These are phyloP conservation scores for Limnodromus scolopaceus DNA, from an alignment of 2,797 vertebrate genomes.

Conservation along the genomic window DNA sequence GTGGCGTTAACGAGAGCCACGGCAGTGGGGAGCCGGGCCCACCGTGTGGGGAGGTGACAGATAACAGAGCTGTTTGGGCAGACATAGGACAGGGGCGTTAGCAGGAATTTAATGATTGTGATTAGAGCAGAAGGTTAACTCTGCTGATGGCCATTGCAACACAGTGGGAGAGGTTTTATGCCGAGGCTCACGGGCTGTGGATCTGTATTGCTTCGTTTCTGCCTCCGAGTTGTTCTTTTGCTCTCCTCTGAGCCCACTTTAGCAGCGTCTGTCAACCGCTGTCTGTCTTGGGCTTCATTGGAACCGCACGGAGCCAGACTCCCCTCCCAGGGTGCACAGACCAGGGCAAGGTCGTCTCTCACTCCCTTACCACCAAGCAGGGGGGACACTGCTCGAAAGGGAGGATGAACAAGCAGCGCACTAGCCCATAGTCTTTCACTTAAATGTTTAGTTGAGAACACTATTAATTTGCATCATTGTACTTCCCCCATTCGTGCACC, in stretches of 20 bases:
- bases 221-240: neutral
- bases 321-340: fast-evolving
- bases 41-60: conserved; percentile 39
- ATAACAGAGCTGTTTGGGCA: conserved; percentile 58
- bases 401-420: neutral
- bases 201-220: neutral
- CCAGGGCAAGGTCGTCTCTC: neutral
- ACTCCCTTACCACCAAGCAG: neutral
- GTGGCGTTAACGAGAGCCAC: conserved; percentile 49
- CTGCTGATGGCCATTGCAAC: neutral
- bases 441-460: neutral
- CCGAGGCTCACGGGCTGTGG: fast-evolving
- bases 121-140: conserved; percentile 51
- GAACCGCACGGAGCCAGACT: fast-evolving
- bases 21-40: conserved; percentile 1
- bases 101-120: conserved; percentile 50
- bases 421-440: fast-evolving
- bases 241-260: neutral
- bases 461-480: fast-evolving
- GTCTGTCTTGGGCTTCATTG: neutral
- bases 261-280: neutral
- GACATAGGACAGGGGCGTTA: conserved; percentile 9
- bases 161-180: neutral
- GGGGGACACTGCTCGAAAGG: fast-evolving
- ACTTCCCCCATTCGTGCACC: neutral